Evolutionary conservation across 2,888 invertebrate species (phyloP).

Genomic region (Zygaena filipendulae): DNA sequence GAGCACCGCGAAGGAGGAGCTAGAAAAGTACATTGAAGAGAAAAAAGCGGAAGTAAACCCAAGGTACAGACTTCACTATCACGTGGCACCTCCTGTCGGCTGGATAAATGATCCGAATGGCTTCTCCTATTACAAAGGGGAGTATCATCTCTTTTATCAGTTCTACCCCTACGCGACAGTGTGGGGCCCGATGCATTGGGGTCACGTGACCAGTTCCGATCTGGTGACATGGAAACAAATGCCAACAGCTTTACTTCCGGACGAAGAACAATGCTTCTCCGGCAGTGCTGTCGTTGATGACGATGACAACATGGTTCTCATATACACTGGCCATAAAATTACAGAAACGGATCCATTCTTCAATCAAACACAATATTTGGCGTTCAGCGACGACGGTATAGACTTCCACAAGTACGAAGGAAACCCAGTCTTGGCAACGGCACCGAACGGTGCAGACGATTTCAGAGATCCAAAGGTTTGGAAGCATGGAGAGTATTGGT

Average conservation of each 20-base stretch:
- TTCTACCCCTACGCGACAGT: conserved; percentile 53
- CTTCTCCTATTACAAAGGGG: conserved; percentile 54
- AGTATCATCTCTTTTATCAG: conserved; percentile 66
- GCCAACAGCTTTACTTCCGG: conserved; percentile 58
- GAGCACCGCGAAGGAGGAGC: conserved; percentile 20
- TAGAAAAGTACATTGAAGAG: conserved; percentile 41
- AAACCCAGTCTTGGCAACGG: conserved; percentile 42
- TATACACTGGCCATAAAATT: conserved; percentile 43
- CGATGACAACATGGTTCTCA: conserved; percentile 36
- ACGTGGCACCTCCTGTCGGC: conserved; percentile 50
- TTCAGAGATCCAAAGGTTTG: conserved; percentile 64
- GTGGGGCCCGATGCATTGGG: conserved; percentile 68
- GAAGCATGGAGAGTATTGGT: conserved; percentile 46
- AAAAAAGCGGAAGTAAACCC: conserved; percentile 38
- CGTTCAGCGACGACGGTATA: conserved; percentile 45
- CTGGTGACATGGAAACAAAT: conserved; percentile 57
- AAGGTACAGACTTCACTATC: conserved; percentile 43
- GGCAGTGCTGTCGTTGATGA: conserved; percentile 52
- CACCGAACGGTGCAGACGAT: conserved; percentile 45
- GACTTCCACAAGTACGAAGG: conserved; percentile 45
- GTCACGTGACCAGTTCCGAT: conserved; percentile 53
- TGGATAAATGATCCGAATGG: conserved; percentile 72
- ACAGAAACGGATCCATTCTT: conserved; percentile 30
- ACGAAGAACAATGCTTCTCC: conserved; percentile 51
- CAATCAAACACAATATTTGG: conserved; percentile 48